Base-by-base conservation (phyloP, 1,140 invertebrate genomes). In the Diploscapter pachys region DNA sequence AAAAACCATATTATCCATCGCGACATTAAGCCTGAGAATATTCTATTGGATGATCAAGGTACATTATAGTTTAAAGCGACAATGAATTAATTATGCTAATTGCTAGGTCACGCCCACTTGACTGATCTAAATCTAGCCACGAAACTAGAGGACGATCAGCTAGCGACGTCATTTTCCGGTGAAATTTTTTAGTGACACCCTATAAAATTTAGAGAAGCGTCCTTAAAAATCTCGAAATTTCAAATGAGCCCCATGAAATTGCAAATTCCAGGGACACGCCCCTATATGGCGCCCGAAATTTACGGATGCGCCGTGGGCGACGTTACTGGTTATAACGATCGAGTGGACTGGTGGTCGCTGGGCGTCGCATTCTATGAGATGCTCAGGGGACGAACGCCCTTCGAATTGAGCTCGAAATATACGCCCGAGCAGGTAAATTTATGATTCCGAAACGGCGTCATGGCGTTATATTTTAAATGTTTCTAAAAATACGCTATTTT, bases 51-150 rank as follows among this genome's bases (percentile, higher is more conserved):
- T 87, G 92, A 92, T 86, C 90, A 91, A 86, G 92, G 91, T 92
- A 86, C 89, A 88, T n/a, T 13, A 75, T 11, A 31, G 53, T 13
- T 48, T 31, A 73, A 67, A 62, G 68, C 48, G 0, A 50, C 0
- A 51, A 5, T 13, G 6, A 31, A 31, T 31, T 31, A 72, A 52
- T 52, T 75, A 31, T 31, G 31, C 31, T 31, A 31, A 31, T 31
- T 31, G 31, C 31, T 31, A 71, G 76, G 81, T 77, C 93, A 94
- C 86, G 91, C 91, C 48, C 93, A 94, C 86, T 89, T 94, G 76
- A 93, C 92, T 68, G 93, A 94, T 86, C 94, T 94, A 87, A 94
- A 94, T 86, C 92, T 94, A 67, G 93, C 93, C 52, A 92, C 92
- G n/a, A 88, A 90, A 64, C 85, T 94, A 61, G 88, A 89, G 79